phyloP scores from a whole-genome alignment of 2,888 invertebrate genomes.

The Cephus pygmeus region DNA sequence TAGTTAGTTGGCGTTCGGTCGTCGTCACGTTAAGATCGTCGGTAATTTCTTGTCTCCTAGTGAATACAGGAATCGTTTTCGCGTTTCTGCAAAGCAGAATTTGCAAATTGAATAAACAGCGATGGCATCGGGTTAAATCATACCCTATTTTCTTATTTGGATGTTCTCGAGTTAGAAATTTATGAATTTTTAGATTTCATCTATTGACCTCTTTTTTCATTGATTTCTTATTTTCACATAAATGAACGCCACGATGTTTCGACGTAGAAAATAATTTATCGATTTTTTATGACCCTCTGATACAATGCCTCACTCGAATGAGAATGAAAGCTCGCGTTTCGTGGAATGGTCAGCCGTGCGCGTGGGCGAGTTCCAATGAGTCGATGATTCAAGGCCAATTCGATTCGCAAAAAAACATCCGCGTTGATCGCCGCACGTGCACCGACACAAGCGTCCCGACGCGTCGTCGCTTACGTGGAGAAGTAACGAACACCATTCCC shows the following conservation, averaged over 20 bases:
- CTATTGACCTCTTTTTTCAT: not conserved
- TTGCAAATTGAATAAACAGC: not conserved
- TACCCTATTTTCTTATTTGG: not conserved
- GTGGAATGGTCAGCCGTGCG: not conserved
- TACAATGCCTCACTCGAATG: not conserved
- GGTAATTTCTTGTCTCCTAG: not conserved
- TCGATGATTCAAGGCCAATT: conserved; percentile 15
- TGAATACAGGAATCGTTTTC: not conserved
- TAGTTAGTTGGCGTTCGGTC: not conserved
- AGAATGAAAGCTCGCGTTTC: not conserved
- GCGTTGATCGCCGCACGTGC: conserved; percentile 1
- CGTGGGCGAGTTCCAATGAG: conserved; percentile 16
- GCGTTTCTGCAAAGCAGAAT: not conserved
- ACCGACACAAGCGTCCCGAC: not conserved
- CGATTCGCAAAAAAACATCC: conserved; percentile 15
- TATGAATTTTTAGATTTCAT: not conserved
- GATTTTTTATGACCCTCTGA: not conserved
- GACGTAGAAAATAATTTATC: not conserved
- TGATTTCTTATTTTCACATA: not conserved
- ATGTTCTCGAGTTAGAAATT: not conserved
- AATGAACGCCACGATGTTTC: not conserved
- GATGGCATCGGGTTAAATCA: not conserved
- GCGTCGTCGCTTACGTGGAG: not conserved
- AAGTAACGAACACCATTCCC: not conserved
- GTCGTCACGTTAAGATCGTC: not conserved